phyloP scores from a whole-genome alignment of 2,888 invertebrate species.

The Fragum fragum region DNA sequence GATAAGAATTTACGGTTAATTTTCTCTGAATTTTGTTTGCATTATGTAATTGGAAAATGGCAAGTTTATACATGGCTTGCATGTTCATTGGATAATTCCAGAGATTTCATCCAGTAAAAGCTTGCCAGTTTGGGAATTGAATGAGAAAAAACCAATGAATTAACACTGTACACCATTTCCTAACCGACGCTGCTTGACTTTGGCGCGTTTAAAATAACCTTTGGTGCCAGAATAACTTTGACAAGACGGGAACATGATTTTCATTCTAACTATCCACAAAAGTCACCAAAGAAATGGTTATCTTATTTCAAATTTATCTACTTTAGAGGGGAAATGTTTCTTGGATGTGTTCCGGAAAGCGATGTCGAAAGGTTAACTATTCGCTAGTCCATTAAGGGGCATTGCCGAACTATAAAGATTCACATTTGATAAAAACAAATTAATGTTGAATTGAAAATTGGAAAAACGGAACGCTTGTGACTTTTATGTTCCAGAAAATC shows the following conservation, averaged over 20 bases:
- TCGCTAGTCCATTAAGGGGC: conserved; percentile 14
- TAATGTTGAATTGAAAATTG: conserved; percentile 14
- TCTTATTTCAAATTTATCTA: no score
- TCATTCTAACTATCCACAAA: no score
- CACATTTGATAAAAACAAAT: conserved; percentile 23
- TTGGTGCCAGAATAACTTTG: no score
- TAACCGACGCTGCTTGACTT: not conserved
- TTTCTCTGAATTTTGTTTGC: conserved; percentile 34
- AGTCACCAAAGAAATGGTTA: no score
- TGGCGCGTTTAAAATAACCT: not conserved
- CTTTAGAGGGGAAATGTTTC: not conserved
- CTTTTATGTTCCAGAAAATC: no score
- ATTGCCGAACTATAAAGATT: conserved; percentile 19
- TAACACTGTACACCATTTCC: conserved; percentile 14
- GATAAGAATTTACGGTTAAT: conserved; percentile 38
- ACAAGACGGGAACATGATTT: no score
- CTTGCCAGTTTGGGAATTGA: conserved; percentile 18
- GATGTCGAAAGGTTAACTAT: conserved; percentile 3
- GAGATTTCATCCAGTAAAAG: conserved; percentile 16
- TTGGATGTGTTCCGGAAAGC: not conserved
- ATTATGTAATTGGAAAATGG: conserved; percentile 46
- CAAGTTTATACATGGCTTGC: conserved; percentile 43
- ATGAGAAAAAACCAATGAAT: conserved; percentile 15
- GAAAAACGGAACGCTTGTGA: not conserved
- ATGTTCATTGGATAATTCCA: conserved; percentile 29